These are phyloP conservation scores for Sarcophaga subvicina DNA, from an alignment of 2,888 invertebrate species.

Conservation along the genomic window DNA sequence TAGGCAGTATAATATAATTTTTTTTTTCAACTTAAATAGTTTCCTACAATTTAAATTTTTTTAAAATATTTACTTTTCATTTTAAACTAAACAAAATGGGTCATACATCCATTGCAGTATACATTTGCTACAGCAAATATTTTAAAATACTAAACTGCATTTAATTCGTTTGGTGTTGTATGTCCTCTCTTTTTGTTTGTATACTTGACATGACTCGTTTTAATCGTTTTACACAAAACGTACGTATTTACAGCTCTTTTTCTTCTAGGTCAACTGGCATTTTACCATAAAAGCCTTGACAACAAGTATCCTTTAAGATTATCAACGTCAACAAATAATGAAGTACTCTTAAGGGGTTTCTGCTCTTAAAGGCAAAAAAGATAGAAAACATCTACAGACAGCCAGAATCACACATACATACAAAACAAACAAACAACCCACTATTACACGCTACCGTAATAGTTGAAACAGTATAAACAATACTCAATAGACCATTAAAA, in stretches of 20 bases:
- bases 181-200: no score
- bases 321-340: slow-evolving; percentile 69
- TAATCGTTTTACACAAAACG: slow-evolving; percentile 41
- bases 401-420: slow-evolving; percentile 36
- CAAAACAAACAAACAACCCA: slow-evolving; percentile 33
- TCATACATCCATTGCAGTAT: no score
- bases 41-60: no score
- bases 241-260: slow-evolving; percentile 50
- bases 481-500: slow-evolving; percentile 35
- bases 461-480: slow-evolving; percentile 48
- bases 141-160: no score
- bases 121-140: no score
- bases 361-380: slow-evolving; percentile 24
- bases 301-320: slow-evolving; percentile 68
- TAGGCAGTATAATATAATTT: no score
- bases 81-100: no score
- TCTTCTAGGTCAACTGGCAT: slow-evolving; percentile 63
- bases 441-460: not conserved
- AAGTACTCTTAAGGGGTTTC: slow-evolving; percentile 64
- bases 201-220: not conserved
- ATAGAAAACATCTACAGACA: slow-evolving; percentile 3
- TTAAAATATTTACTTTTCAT: no score
- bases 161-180: not conserved
- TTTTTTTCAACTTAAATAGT: no score
- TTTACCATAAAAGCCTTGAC: slow-evolving; percentile 66